Base-by-base conservation (phyloP, 2,797 vertebrate species). In the Allobates femoralis region DNA sequence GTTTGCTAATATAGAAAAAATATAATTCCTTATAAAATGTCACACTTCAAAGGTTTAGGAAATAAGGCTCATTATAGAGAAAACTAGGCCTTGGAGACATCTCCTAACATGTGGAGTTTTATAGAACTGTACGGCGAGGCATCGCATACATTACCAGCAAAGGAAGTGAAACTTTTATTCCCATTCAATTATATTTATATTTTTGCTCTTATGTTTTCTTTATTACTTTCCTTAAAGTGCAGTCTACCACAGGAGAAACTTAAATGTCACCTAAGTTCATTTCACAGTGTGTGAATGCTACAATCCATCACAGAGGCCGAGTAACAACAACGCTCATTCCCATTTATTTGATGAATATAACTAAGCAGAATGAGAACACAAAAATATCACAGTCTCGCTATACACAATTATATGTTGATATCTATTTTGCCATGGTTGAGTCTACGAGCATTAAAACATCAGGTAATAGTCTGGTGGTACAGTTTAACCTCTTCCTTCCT, bases 241-340 rank as follows among this genome's bases (percentile, higher is more conserved):
- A 81, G 79, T 50, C 64, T 81, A 64, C 78, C 41, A 66, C 18
- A 21, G 41, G 60, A 66, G 60, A 81, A 81, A 67, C 64, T 66
- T 81, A 81, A 81, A 81, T 81, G 79, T 81, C 79, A 81, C 62
- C 79, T 51, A 53, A 81, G 79, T 81, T 81, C 79, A 81, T 81
- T 81, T 69, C 26, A 60, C 64, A 77, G 26, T 77, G 75, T 56
- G 30, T 56, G 75, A 77, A 67, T 37, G 62, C 62, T 53, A 67
- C 62, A 67, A 81, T 81, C 62, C 62, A 81, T 81, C 79, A 81
- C 41, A 15, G 41, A 53, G 79, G 62, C 79, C 26, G 21, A n/a
- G 71, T 50, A 74, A 66, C 26, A 78, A 34, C 53, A 81, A 81
- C 79, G 55, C 69, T 51, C 62, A 51, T 62, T 67, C 64, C 62